Evolutionary conservation across 2,113 vertebrate genomes (phyloP).

Genomic region (Trematocara zebra): DNA sequence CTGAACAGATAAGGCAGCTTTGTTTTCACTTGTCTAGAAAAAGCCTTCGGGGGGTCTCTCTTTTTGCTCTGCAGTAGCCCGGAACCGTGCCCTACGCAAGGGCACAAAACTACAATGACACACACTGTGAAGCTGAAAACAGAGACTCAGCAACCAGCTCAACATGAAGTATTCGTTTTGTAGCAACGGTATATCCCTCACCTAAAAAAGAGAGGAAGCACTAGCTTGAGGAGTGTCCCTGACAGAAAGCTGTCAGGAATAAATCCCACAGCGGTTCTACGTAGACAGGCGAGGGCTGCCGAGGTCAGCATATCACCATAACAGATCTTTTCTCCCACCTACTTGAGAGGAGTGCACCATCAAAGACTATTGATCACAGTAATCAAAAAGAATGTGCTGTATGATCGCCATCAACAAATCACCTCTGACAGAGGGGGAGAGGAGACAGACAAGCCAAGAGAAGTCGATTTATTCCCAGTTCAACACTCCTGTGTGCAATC

Average conservation of each 20-base stretch:
- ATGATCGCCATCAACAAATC: slow-evolving; percentile 52
- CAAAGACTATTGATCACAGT: slow-evolving; percentile 53
- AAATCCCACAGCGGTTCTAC: slow-evolving; percentile 5
- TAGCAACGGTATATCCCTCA: background rate
- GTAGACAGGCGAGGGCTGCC: slow-evolving; percentile 21
- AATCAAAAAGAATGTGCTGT: slow-evolving; percentile 45
- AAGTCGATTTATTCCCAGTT: slow-evolving; percentile 21
- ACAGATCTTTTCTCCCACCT: slow-evolving; percentile 30
- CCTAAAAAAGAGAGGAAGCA: background rate
- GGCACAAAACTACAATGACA: background rate
- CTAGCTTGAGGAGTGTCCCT: background rate
- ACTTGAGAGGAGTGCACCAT: slow-evolving; percentile 4
- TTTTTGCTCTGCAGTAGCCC: background rate
- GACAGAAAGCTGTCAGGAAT: slow-evolving; percentile 35
- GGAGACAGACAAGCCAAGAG: background rate
- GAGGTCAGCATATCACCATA: slow-evolving; percentile 40
- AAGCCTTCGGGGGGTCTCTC: background rate
- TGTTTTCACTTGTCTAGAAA: background rate
- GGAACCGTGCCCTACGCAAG: background rate
- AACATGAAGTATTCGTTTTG: background rate
- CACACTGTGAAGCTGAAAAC: background rate
- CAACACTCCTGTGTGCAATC: slow-evolving; percentile 24
- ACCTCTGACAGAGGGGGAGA: slow-evolving; percentile 3
- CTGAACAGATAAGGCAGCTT: background rate
- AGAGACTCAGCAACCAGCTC: background rate